Percentiles rank a stretch among this genome's conserved stretches.
phyloP scores from a whole-genome alignment of 1,140 invertebrate genomes.

The Psix sp. region DNA sequence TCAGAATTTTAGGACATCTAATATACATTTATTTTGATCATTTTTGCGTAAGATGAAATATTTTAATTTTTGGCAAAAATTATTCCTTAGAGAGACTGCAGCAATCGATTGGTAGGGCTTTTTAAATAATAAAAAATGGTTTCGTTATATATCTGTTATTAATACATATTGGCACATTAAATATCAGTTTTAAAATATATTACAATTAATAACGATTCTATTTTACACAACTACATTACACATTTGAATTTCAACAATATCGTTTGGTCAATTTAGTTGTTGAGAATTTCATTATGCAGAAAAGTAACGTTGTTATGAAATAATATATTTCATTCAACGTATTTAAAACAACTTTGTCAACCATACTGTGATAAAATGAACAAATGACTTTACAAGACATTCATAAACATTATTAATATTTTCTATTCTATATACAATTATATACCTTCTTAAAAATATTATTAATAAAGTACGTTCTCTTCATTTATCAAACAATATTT shows the following conservation, averaged over 20 bases:
- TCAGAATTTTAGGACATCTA: too few relatives aligned
- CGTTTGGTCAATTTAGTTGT: not conserved
- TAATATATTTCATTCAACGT: too few relatives aligned
- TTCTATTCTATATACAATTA: constrained; percentile 11
- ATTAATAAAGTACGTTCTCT: not conserved
- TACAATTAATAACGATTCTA: constrained; percentile 18
- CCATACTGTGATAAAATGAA: constrained; percentile 6
- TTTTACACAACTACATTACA: constrained; percentile 20
- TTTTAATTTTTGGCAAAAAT: too few relatives aligned
- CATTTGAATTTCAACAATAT: constrained; percentile 17
- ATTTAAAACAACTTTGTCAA: constrained; percentile 18
- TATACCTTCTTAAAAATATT: not conserved
- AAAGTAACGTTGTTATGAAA: too few relatives aligned
- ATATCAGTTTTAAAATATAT: constrained; percentile 25
- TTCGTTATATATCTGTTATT: not conserved
- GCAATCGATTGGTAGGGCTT: constrained; percentile 50
- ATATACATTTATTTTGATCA: too few relatives aligned
- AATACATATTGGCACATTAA: constrained; percentile 35
- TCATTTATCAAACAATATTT: not conserved
- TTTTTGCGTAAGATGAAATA: too few relatives aligned
- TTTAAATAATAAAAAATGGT: not conserved
- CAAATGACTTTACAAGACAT: constrained; percentile 2
- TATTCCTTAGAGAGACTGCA: constrained; percentile 56
- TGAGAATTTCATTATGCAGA: too few relatives aligned
- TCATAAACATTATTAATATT: constrained; percentile 2